phyloP scores from a whole-genome alignment of 2,888 invertebrate genomes.

The Gandaritis pyraliata region DNA sequence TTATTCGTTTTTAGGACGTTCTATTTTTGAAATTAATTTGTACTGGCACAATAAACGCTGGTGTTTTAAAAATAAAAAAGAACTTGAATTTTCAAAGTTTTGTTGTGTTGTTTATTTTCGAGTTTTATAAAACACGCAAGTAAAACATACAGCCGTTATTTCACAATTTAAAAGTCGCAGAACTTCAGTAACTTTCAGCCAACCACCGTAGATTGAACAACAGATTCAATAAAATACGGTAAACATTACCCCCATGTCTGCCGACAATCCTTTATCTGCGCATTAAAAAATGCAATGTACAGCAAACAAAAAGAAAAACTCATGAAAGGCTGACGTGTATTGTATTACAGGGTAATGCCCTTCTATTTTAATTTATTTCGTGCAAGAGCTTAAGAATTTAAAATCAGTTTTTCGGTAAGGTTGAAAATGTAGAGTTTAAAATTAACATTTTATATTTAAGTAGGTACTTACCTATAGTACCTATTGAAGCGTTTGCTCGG shows the following conservation, averaged over 20 bases:
- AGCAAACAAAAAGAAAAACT: slow-evolving; percentile 41
- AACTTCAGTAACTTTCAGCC: neutral
- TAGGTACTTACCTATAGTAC: too few relatives aligned
- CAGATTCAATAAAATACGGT: slow-evolving; percentile 14
- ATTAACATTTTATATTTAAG: slow-evolving; percentile 10
- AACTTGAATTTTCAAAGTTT: too few relatives aligned
- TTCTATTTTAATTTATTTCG: slow-evolving; percentile 43
- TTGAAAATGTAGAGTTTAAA: slow-evolving; percentile 8
- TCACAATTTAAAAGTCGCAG: too few relatives aligned
- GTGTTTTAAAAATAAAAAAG: too few relatives aligned
- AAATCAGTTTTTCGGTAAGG: slow-evolving; percentile 21
- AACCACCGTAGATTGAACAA: slow-evolving; percentile 5
- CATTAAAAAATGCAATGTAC: slow-evolving; percentile 45
- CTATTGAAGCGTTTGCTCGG: slow-evolving; percentile 7
- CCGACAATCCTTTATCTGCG: slow-evolving; percentile 44
- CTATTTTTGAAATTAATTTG: slow-evolving; percentile 6
- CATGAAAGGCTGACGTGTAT: slow-evolving; percentile 44
- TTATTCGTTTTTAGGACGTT: neutral
- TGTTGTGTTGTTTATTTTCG: too few relatives aligned
- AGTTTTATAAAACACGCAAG: too few relatives aligned
- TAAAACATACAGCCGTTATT: too few relatives aligned
- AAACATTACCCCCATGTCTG: slow-evolving; percentile 50
- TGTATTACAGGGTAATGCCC: slow-evolving; percentile 49
- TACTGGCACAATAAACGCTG: too few relatives aligned
- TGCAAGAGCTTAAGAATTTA: slow-evolving; percentile 36